These are phyloP conservation scores for Drosophila subquinaria DNA, from an alignment of 2,888 invertebrate species.

Conservation along the genomic window DNA sequence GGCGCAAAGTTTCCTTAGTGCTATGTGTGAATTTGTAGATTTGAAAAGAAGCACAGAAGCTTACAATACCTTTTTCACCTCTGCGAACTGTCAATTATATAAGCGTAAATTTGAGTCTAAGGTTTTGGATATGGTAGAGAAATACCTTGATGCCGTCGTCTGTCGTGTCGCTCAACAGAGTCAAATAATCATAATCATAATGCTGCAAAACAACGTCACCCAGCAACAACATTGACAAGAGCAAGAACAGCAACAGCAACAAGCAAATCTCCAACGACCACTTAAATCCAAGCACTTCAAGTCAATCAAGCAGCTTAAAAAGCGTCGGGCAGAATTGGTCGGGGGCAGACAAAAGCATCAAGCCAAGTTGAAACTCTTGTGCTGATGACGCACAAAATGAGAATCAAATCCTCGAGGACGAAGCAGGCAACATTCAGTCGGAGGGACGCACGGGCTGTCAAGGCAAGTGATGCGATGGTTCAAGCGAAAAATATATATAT, in stretches of 20 bases:
- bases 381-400: conserved; percentile 62
- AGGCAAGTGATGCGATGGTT: conserved; percentile 21
- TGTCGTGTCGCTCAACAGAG: conserved; percentile 36
- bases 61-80: not conserved
- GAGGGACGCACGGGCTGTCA: conserved; percentile 13
- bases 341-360: conserved; percentile 27
- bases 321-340: conserved; percentile 35
- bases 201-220: conserved; percentile 32
- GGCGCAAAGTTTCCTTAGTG: no score
- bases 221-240: conserved; percentile 16
- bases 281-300: conserved; percentile 71
- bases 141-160: conserved; percentile 31
- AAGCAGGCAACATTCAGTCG: conserved; percentile 4
- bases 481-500: conserved; percentile 36
- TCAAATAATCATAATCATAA: conserved; percentile 67
- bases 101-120: conserved; percentile 30
- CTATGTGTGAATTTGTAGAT: not conserved
- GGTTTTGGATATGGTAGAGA: conserved; percentile 21
- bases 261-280: conserved; percentile 67
- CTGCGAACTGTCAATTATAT: conserved; percentile 50
- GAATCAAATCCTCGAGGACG: conserved; percentile 65
- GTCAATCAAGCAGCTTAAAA: conserved; percentile 75
- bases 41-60: not conserved
- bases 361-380: conserved; percentile 36
- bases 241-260: conserved; percentile 16